Evolutionary conservation across 2,113 vertebrate genomes (phyloP), one percentile per base, ranked within the genome.

Genomic region (Herpailurus yagouaroundi): DNA sequence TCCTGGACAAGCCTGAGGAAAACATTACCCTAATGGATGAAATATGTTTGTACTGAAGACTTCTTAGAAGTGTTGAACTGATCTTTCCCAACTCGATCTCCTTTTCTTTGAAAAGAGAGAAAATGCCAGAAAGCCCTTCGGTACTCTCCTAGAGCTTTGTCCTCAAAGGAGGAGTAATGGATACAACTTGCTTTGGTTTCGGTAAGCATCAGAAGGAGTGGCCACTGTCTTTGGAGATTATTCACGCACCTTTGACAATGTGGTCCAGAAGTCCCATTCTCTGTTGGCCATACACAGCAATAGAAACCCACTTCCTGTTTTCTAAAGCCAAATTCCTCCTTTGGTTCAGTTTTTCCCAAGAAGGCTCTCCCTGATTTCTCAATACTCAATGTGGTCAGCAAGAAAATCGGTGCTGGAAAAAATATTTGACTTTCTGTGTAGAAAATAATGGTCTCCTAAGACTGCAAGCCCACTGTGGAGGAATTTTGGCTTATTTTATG

Each of bases 11-110:
- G 96, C 76, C 96, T 90, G 95, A 97, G 93, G 97, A 96, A 97
- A 96, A 98, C 93, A 95, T 92, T 97, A 96, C 48, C 63, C 96
- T 96, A 86, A 98, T 97, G 96, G 92, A 95, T 95, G 98, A 98
- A 98, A 96, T 96, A 92, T 92, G 94, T 96, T 66, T 83, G 86
- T 60, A 79, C 90, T 63, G 33, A 73, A 96, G 94, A 90, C 52
- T 89, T 92, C 91, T 93, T 87, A 71, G 81, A 87, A 97, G 91
- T 93, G 52, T 96, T 97, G 81, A 92, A 92, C 31, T 77, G 0
- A 12, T 94, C 85, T 97, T 97, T 94, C 76, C 81, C 63, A 96
- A 63, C 41, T 73, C 50, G n/a, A 86, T 95, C 82, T 95, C 73
- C 50, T 77, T 55, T 76, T 80, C 71, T 80, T 89, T 95, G 66